Evolutionary conservation across 2,888 invertebrate genomes (phyloP).

Genomic region (Ectemnius lituratus): DNA sequence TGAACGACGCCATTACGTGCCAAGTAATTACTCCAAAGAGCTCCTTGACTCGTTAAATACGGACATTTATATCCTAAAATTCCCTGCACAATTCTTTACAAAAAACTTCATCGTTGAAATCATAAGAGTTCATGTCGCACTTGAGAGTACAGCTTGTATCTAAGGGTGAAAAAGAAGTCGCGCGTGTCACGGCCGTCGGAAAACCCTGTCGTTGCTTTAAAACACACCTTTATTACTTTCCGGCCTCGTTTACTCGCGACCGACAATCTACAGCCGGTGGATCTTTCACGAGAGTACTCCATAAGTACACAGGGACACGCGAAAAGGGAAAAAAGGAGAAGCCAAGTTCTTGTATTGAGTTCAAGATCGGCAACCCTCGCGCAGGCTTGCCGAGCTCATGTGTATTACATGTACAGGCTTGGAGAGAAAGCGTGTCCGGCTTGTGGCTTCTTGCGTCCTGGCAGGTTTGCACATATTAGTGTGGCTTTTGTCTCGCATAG

Average conservation of each 20-base stretch:
- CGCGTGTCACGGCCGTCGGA: not conserved
- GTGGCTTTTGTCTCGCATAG: conserved; percentile 51
- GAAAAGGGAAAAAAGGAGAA: not conserved
- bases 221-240: not conserved
- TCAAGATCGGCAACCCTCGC: conserved; percentile 8
- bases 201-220: not conserved
- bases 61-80: conserved; percentile 43
- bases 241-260: not conserved
- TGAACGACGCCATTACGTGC: conserved; percentile 62
- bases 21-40: conserved; percentile 50
- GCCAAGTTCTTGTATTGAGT: not conserved
- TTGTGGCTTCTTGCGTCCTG: conserved; percentile 41
- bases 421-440: conserved; percentile 40
- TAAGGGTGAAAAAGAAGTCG: too few relatives aligned
- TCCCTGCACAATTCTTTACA: not conserved
- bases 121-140: too few relatives aligned
- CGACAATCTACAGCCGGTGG: conserved; percentile 2
- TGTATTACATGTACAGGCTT: not conserved
- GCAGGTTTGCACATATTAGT: conserved; percentile 52
- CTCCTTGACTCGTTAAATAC: conserved; percentile 42
- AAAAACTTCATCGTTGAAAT: too few relatives aligned
- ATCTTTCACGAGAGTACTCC: conserved; percentile 6
- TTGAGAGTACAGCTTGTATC: too few relatives aligned
- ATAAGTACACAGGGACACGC: not conserved
- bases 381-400: not conserved